Evolutionary conservation across 1,140 invertebrate species (phyloP), one percentile per base, ranked within the genome.

Genomic region (Mactra quadrangularis): DNA sequence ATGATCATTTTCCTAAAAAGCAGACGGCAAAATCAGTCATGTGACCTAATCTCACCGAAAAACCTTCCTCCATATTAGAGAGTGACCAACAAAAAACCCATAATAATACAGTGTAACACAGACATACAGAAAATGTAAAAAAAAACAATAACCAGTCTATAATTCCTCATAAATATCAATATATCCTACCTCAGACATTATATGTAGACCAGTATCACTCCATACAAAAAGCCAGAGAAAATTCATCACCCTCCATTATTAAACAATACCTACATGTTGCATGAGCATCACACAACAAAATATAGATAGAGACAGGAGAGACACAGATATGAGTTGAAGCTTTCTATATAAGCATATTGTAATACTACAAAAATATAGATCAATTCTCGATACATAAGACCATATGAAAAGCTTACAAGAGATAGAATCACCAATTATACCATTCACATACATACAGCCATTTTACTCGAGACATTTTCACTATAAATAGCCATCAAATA

Each of bases 401-500:
- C 22, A 45, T 22, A 31, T 29, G 27, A 68, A 50, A 68, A 25
- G 27, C 11, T 47, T 13, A 47, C 41, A 25, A 27, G 45, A 3
- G 11, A 41, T 68, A 68, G 31, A 68, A 29, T 50, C 41, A 47
- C 0, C n/a, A 50, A 50, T n/a, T n/a, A 41, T 64, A 45, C 38
- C 38, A 41, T 41, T 45, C 38, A 25, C 47, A 64, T 64, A n/a
- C n/a, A 68, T 68, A 38, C 64, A 50, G 64, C 64, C 64, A 68
- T 68, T 68, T 68, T 68, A 47, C 31, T 41, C 25, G 13, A 29
- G 64, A 68, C 59, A 64, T 33, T 76, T 62, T n/a, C n/a, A 35
- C 74, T 76, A 76, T 25, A 76, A 62, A 76, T 76, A 76, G 74
- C 57, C 27, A 6, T 29, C 15, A 25, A 45, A 31, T 55, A 76